Conservation (phyloP, 1,140 invertebrate species). For the Drosophila orosa region DNA sequence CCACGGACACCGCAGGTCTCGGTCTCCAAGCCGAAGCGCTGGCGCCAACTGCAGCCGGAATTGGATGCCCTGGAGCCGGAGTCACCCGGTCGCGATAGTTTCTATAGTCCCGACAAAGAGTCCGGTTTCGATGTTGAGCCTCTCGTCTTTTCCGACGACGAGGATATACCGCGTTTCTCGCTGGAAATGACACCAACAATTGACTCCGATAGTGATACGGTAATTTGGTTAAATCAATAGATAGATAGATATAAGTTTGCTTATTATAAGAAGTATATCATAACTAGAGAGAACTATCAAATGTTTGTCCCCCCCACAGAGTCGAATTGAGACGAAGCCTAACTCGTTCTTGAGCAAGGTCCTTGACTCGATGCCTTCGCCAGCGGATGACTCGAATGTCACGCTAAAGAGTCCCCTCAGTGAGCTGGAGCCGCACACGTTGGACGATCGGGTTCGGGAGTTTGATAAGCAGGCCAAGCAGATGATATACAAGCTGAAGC, state of each 20-base stretch:
- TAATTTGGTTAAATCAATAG: conserved; percentile 62
- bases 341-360: conserved; percentile 75
- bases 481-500: conserved; percentile 88
- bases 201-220: conserved; percentile 84
- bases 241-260: background rate
- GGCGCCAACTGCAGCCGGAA: conserved; percentile 70
- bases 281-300: background rate
- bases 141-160: conserved; percentile 89
- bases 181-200: conserved; percentile 82
- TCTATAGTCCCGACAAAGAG: conserved; percentile 88
- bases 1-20: conserved; percentile 30
- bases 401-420: conserved; percentile 69
- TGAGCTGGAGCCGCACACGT: conserved; percentile 30
- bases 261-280: background rate
- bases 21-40: conserved; percentile 54
- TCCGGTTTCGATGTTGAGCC: conserved; percentile 86
- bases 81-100: conserved; percentile 85
- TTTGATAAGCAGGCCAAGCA: conserved; percentile 87
- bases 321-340: conserved; percentile 81
- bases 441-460: conserved; percentile 82
- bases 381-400: conserved; percentile 72
- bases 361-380: conserved; percentile 61
- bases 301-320: conserved; percentile 41
- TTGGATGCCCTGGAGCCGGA: conserved; percentile 64
- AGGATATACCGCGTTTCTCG: conserved; percentile 85